Conservation (phyloP, 2,113 vertebrate genomes). For the Ginglymostoma cirratum region DNA sequence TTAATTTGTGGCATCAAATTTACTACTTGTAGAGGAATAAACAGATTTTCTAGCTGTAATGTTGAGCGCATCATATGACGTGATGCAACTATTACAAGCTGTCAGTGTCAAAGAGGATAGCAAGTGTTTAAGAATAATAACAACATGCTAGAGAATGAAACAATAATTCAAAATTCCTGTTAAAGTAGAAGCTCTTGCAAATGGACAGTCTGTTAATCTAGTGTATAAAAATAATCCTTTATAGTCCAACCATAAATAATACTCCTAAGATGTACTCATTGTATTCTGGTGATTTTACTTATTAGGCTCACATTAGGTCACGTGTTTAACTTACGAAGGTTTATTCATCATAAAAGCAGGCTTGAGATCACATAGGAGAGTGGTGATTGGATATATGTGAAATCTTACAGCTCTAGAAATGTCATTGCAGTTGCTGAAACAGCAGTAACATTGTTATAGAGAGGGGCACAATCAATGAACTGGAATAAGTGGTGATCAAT, state of each 20-base stretch:
- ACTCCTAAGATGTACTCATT: neutral
- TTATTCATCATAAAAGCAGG: neutral
- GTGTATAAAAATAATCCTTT: neutral
- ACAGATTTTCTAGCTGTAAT: neutral
- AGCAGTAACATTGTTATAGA: neutral
- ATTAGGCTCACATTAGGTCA: neutral
- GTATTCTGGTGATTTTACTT: neutral
- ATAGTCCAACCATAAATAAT: neutral
- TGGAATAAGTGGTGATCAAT: slow-evolving; percentile 14
- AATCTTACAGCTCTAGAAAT: slow-evolving; percentile 16
- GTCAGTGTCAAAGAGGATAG: neutral
- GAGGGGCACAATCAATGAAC: slow-evolving; percentile 7
- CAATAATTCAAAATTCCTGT: neutral
- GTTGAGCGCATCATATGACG: neutral
- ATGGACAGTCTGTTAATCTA: neutral
- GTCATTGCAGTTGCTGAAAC: slow-evolving; percentile 26
- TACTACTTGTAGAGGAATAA: neutral
- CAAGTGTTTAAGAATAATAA: neutral
- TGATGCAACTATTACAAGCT: neutral
- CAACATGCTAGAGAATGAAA: neutral
- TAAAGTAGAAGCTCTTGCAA: neutral
- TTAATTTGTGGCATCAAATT: neutral
- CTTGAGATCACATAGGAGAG: neutral
- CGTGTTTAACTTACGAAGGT: neutral
- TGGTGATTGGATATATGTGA: slow-evolving; percentile 23